Conservation (phyloP, 1,140 invertebrate genomes). For the Phthorimaea operculella region DNA sequence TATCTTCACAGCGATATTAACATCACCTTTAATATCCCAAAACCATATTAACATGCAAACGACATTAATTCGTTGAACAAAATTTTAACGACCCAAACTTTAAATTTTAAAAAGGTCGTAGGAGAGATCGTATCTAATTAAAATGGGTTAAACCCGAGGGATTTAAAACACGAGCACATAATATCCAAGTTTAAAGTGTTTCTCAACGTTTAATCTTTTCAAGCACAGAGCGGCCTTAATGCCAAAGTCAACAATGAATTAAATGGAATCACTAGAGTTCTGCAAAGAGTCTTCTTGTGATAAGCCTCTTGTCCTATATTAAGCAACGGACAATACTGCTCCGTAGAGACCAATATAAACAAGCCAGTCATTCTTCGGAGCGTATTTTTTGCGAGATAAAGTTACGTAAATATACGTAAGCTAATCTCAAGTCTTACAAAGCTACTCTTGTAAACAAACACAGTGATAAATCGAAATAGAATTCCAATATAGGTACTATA, state of each 20-base stretch:
- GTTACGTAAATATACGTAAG: neutral
- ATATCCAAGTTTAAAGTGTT: neutral
- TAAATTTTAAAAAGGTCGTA: neutral
- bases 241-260: slow-evolving; percentile 1
- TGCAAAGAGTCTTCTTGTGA: neutral
- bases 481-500: too few species aligned
- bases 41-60: neutral
- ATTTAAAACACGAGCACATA: neutral
- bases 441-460: too few species aligned
- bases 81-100: neutral
- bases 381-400: neutral
- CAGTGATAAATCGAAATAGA: too few species aligned
- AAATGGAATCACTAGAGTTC: slow-evolving; percentile 1
- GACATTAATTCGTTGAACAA: neutral
- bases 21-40: neutral
- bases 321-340: neutral
- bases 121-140: neutral
- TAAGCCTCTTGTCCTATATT: neutral
- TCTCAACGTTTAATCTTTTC: slow-evolving; percentile 1
- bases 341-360: neutral
- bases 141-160: neutral
- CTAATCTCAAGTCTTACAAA: neutral
- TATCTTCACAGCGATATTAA: neutral
- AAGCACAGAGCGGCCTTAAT: neutral
- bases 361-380: neutral